Conservation (phyloP, 2,797 vertebrate genomes). For the Melanotaenia pygmaea region DNA sequence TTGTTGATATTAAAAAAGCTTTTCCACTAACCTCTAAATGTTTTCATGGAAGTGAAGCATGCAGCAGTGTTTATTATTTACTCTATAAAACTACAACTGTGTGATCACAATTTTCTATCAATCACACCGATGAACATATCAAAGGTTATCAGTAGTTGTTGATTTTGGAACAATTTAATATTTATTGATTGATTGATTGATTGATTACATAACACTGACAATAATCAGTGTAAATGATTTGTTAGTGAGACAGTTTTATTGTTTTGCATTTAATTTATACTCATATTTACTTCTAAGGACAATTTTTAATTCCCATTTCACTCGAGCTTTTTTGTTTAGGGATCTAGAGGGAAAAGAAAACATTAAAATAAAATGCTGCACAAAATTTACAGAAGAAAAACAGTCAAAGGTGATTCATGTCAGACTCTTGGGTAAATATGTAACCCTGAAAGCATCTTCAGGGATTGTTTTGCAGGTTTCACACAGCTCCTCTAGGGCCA, state of each 20-base stretch:
- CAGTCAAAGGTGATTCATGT: neutral
- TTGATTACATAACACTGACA: neutral
- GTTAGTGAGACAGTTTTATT: neutral
- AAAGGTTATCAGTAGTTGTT: neutral
- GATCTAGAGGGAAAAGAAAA: neutral
- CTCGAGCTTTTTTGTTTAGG: neutral
- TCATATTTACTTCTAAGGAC: neutral
- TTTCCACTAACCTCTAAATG: constrained; percentile 4
- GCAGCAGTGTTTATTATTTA: constrained; percentile 1
- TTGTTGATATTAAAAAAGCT: constrained; percentile 2
- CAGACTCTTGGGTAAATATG: neutral
- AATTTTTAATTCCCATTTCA: constrained; percentile 7
- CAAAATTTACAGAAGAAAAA: neutral
- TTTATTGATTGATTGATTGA: neutral
- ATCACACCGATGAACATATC: neutral
- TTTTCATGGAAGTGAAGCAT: constrained; percentile 3
- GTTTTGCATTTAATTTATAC: neutral
- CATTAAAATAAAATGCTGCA: neutral
- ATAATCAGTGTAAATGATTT: neutral
- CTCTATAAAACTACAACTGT: neutral
- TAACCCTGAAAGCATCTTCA: neutral
- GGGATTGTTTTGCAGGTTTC: neutral
- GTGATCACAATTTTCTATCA: neutral
- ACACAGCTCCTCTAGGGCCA: neutral
- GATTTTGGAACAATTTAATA: neutral